Base-by-base conservation (phyloP, 2,797 vertebrate species). In the Fringilla coelebs region DNA sequence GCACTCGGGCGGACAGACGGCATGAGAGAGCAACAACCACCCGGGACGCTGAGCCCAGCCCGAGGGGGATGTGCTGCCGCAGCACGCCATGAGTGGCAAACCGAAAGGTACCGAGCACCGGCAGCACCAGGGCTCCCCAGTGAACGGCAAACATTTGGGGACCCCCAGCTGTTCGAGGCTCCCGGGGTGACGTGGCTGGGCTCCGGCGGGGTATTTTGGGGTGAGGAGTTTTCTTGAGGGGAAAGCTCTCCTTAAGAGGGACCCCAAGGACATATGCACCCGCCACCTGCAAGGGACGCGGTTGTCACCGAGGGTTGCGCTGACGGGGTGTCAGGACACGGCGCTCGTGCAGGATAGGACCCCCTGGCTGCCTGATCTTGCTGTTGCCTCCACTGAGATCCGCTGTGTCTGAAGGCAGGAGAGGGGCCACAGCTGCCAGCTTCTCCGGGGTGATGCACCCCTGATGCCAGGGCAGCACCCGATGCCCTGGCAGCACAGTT, bases 81-180 rank as follows among this genome's bases (percentile, higher is more conserved):
- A 49, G 61, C 73, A 19, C 45, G 13, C 74, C 78, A 96, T 97
- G 96, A 97, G 68, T 29, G 26, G 93, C 91, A 94, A 86, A 68
- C 19, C 17, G 4, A 90, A 72, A 97, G 97, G 97, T 97, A 97
- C 76, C 0, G 36, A 86, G 86, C 11, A 2, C 61, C 2, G 13
- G 68, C 16, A n/a, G 84, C 55, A 11, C 28, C 4, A 3, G 54
- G 52, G 26, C 15, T 19, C 31, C 32, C 34, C 2, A 2, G 38
- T 29, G 40, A 84, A 40, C 2, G 0, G 31, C 13, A 0, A 7
- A 36, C 3, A 20, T 52, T 3, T 43, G 73, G 76, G 73, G 61
- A 49, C 2, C 9, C 7, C 9, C 20, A 1, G 49, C 8, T 45
- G 13, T 22, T 32, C 46, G 79, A 68, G 62, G 67, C 36, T 82